Base-by-base conservation (phyloP, 37 sponge, comb jelly and placozoan genomes). In the Aplysina aerophoba region DNA sequence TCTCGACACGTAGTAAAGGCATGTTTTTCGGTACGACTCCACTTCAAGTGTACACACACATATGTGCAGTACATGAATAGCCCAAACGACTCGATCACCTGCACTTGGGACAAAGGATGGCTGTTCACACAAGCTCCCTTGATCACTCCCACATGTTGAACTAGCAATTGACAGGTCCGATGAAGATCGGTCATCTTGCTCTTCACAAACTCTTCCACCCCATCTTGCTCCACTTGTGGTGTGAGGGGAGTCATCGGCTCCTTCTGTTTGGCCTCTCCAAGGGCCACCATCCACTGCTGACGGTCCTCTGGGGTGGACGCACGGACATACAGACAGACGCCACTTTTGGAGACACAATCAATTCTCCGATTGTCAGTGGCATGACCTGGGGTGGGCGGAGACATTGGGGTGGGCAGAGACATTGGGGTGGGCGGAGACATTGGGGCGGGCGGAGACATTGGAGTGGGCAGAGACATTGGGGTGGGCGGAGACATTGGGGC, bases 201-300 rank as follows among this genome's bases (percentile, higher is more conserved):
- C 55, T 73, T 87, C 39, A 92, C 20, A 13, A 73, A 59, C 34
- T 80, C 56, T 2, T 59, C 83, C 39, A 81, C 55, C 2, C 6
- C 55, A 53, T 28, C 57, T 4, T 6, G 4, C 5, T 3, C 55
- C 55, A 31, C 80, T 3, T 44, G 50, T 44, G 50, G 6, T 6
- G 36, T 5, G 20, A 79, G 21, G 20, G 17, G 24, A 15, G 80
- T 38, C 5, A 14, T 50, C 20, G 16, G 39, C 21, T 87, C 87
- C 16, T 58, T 85, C 60, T 87, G 90, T 60, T 94, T 97, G 14
- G 95, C 80, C 54, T 60, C 50, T 5, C 93, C 97, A 33, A 97
- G 81, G 5, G 93, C 95, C 0, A 97, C 85, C 53, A 97, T 72
- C 97, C 97, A 97, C 74, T 92, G 86, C 89, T 97, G 97, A 30